Percentiles rank a stretch among this genome's conserved stretches.
Evolutionary conservation across 1,140 invertebrate species (phyloP).

Genomic region (Diabrotica virgifera): DNA sequence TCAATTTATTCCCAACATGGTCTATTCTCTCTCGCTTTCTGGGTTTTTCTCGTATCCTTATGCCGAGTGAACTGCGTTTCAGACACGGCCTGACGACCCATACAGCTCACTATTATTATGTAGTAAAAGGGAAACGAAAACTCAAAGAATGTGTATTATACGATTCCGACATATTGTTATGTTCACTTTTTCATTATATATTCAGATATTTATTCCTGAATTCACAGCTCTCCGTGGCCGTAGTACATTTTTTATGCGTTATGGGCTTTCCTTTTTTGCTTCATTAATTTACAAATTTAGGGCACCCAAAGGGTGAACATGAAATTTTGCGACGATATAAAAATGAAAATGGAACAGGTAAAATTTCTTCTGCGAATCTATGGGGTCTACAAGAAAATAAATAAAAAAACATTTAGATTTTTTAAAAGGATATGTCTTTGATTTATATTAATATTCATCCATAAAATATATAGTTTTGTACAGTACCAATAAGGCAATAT

Average conservation of each 20-base stretch:
- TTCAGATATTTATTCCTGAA: conserved; percentile 35
- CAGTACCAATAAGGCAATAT: too few relatives aligned
- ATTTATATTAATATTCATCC: too few relatives aligned
- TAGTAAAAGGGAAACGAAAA: conserved; percentile 45
- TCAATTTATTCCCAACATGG: conserved; percentile 48
- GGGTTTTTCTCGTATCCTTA: conserved; percentile 28
- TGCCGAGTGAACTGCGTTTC: conserved; percentile 34
- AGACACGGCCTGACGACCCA: conserved; percentile 42
- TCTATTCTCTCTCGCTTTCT: conserved; percentile 40
- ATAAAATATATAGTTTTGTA: too few relatives aligned
- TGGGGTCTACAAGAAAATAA: too few relatives aligned
- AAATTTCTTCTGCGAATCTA: background rate
- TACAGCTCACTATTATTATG: conserved; percentile 43
- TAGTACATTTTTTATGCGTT: conserved; percentile 1
- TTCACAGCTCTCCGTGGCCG: conserved; percentile 20
- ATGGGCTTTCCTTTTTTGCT: conserved; percentile 11
- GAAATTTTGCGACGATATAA: background rate
- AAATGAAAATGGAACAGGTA: background rate
- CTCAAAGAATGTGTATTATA: conserved; percentile 43
- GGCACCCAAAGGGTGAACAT: too few relatives aligned
- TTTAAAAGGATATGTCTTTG: too few relatives aligned
- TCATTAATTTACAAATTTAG: background rate
- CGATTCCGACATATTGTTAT: conserved; percentile 47
- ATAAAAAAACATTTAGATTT: too few relatives aligned
- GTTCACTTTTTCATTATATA: conserved; percentile 44